Evolutionary conservation across 2,113 vertebrate genomes (phyloP).

Genomic region (Anser brachyrhynchus): DNA sequence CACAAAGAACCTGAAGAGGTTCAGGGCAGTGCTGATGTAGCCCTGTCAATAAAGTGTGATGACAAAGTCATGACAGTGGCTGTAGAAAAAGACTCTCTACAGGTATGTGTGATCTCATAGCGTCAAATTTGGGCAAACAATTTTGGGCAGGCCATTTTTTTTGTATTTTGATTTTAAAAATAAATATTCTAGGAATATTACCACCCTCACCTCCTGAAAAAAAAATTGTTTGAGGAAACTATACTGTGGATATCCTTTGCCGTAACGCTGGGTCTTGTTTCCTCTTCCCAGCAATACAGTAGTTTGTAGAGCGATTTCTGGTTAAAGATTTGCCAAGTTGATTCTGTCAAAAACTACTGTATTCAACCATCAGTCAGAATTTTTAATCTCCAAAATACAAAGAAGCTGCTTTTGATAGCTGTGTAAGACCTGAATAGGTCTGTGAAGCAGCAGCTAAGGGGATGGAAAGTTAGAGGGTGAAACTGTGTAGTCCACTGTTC

Average conservation of each 20-base stretch:
- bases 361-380: neutral
- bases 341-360: neutral
- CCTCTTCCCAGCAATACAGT: neutral
- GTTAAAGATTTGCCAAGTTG: neutral
- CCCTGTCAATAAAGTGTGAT: slow-evolving; percentile 86
- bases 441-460: neutral
- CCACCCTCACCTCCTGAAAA: neutral
- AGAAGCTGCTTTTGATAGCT: neutral
- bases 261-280: neutral
- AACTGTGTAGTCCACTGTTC: neutral
- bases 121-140: neutral
- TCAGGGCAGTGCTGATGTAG: slow-evolving; percentile 76
- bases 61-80: slow-evolving; percentile 87
- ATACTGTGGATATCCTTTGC: neutral
- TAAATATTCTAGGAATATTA: neutral
- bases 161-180: neutral
- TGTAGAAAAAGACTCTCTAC: slow-evolving; percentile 88
- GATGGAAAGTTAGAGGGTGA: neutral
- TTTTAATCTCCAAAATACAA: neutral
- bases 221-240: neutral
- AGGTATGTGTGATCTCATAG: slow-evolving; percentile 76
- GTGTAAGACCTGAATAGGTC: neutral
- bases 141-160: neutral
- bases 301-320: neutral
- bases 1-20: slow-evolving; percentile 81